Evolutionary conservation across 2,113 vertebrate genomes (phyloP).

Genomic region (Edolisoma coerulescens): DNA sequence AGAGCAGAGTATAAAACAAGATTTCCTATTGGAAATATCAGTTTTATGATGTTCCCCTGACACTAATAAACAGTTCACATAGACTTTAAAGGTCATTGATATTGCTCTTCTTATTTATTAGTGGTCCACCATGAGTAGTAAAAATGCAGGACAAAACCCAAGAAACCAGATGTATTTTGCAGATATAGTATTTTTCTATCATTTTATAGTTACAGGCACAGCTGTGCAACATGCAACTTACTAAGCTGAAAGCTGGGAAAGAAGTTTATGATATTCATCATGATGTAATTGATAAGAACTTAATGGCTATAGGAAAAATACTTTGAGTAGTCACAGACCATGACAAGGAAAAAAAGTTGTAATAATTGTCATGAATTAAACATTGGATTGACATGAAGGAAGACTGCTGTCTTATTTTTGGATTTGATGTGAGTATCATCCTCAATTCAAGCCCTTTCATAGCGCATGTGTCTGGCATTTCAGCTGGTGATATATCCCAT

Average conservation of each 20-base stretch:
- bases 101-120: not conserved
- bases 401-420: not conserved
- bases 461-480: not conserved
- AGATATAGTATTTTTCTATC: not conserved
- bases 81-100: not conserved
- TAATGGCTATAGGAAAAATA: not conserved
- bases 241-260: not conserved
- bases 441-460: not conserved
- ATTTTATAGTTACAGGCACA: not conserved
- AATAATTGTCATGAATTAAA: not conserved
- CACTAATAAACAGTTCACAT: not conserved
- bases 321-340: not conserved
- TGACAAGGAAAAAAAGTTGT: not conserved
- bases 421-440: not conserved
- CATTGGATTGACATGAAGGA: not conserved
- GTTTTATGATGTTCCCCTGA: not conserved
- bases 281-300: not conserved
- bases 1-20: not conserved
- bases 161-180: not conserved
- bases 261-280: not conserved
- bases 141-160: not conserved
- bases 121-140: not conserved
- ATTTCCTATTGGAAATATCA: not conserved
- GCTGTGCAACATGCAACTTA: not conserved
- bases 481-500: not conserved